Evolutionary conservation across 2,888 invertebrate species (phyloP), one percentile per base, ranked within the genome.

Genomic region (Monoplex corrugatus): DNA sequence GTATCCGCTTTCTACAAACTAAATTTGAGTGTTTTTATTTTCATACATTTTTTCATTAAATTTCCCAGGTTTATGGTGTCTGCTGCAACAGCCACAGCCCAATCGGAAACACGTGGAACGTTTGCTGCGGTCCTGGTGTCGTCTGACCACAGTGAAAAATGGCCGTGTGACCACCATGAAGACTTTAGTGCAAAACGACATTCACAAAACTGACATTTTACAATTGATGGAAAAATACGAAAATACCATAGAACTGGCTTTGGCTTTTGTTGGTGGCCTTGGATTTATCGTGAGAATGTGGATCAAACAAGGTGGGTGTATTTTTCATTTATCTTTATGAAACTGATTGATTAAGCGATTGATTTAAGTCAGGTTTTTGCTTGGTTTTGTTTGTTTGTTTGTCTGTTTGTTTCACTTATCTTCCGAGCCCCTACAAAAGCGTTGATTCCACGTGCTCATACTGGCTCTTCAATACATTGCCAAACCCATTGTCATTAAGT

Each of bases 191-290:
- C 88, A 92, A 44, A 90, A 93, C 63, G 93, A 93, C 80, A 91
- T 94, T 19, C 93, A 92, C n/a, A 94, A 93, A 63, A 91, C 91
- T 0, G 93, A 94, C 78, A 63, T 63, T 28, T 87, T 91, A 43
- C 92, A 93, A 40, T 80, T 94, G 86, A 82, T 94, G 75, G 94
- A 94, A 87, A 92, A 93, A 87, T 93, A 94, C 78, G 94, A 94
- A 87, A 93, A 94, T 89, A 93, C 94, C 10, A 93, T 94, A 40
- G 94, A 95, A 83, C 92, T 95, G 57, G 94, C 94, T 3, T 90
- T 94, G 16, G 94, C 94, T 1, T 91, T 93, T 3, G 92, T 94
- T n/a, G 94, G 93, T 19, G 95, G 95, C 0, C 92, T 93, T 87
- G 93, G 94, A 23, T 92, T 93, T 75, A 93, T 94, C 28, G 93